phyloP scores from a whole-genome alignment of 2,888 invertebrate genomes.

The Ophion slaviceki region DNA sequence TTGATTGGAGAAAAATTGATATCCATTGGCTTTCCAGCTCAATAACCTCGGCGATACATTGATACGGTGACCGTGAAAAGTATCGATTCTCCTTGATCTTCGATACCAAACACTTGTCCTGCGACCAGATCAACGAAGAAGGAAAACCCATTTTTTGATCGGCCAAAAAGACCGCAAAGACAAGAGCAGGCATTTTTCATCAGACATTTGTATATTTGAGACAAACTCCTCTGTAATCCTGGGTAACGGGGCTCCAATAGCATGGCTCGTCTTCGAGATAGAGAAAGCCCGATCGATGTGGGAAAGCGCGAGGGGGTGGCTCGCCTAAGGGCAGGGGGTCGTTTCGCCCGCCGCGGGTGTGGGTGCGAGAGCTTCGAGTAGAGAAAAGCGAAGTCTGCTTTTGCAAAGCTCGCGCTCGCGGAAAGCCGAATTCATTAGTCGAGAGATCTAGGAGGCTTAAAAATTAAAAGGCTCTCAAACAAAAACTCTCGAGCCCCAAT shows the following conservation, averaged over 20 bases:
- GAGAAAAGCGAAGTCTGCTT: constrained; percentile 59
- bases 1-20: neutral
- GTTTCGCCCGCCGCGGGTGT: constrained; percentile 47
- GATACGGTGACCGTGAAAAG: neutral
- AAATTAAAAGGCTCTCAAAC: constrained; percentile 81
- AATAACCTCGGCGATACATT: neutral
- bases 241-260: constrained; percentile 40
- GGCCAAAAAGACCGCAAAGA: neutral
- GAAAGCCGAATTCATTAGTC: constrained; percentile 80
- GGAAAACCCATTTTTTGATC: neutral
- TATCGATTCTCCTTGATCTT: no score
- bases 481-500: constrained; percentile 73
- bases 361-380: constrained; percentile 43
- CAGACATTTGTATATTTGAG: constrained; percentile 1
- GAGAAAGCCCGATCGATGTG: constrained; percentile 57
- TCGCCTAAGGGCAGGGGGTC: constrained; percentile 40
- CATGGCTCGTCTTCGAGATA: constrained; percentile 50
- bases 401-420: constrained; percentile 54
- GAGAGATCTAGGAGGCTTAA: constrained; percentile 77
- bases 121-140: neutral
- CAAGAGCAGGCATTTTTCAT: neutral
- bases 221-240: constrained; percentile 51
- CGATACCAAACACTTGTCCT: neutral
- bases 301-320: constrained; percentile 25
- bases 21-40: neutral